Base-by-base conservation (phyloP, 1,140 invertebrate species). In the Coenobita brevimanus region DNA sequence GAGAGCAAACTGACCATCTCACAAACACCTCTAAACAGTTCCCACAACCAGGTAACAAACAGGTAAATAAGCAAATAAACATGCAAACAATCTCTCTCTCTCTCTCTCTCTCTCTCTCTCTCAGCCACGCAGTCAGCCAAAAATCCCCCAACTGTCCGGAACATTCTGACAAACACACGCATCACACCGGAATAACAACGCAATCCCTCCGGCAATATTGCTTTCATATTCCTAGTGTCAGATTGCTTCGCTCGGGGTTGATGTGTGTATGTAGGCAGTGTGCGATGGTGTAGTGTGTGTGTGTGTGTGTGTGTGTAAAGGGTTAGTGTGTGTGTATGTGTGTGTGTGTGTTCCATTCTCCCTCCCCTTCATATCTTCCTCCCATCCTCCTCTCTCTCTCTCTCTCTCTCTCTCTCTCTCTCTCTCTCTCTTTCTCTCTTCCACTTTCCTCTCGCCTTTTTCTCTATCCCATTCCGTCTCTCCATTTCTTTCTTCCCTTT, bases 181-280 rank as follows among this genome's bases (percentile, higher is more conserved):
- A 54, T 60, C 27, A 33, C 78, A 76, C 36, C 46, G 41, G 43
- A 43, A 46, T 76, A 43, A 24, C 41, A 76, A 43, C 27, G 36
- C 41, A 76, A 76, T 76, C 73, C 73, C 73, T 46, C 33, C n/a
- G 24, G 33, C 73, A 30, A 76, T 76, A 76, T 76, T 76, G 73
- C 27, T 43, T 76, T 76, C 46, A 76, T 76, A 38, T 43, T 38
- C 73, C 27, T 76, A 27, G 41, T 43, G 41, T 76, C 41, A 43
- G 27, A 76, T 76, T 76, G 41, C 33, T 50, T 50, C 6, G 46
- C 46, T 50, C 46, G 17, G 46, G 17, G 46, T 50, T 17, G 17
- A 50, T 50, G 17, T 50, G 17, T 50, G 46, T 50, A 17, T 50
- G 6, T 17, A 50, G 46, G 46, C n/a, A n/a, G n/a, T n/a, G n/a